phyloP scores from a whole-genome alignment of 2,888 invertebrate species.

The Rhorus exstirpatorius region DNA sequence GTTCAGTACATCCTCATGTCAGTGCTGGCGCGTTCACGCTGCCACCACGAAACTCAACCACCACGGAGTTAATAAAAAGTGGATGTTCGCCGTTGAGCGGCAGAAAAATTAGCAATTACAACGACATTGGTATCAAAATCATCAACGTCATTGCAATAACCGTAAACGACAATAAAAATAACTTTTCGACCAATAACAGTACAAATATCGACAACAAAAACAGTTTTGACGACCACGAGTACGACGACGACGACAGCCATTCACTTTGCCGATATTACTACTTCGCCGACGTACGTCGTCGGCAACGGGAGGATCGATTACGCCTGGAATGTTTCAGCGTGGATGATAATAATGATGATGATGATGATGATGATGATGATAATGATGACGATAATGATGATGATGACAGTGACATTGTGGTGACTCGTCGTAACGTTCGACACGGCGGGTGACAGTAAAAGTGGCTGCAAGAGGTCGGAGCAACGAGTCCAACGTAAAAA shows the following conservation, averaged over 20 bases:
- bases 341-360: slow-evolving; percentile 20
- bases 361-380: slow-evolving; percentile 55
- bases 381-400: slow-evolving; percentile 61
- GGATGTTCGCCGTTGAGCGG: slow-evolving; percentile 50
- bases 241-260: slow-evolving; percentile 60
- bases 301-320: slow-evolving; percentile 3
- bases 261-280: slow-evolving; percentile 13
- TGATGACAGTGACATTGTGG: slow-evolving; percentile 71
- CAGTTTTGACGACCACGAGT: slow-evolving; percentile 52
- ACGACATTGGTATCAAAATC: slow-evolving; percentile 16
- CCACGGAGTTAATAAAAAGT: slow-evolving; percentile 63
- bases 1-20: slow-evolving; percentile 26
- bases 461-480: slow-evolving; percentile 52
- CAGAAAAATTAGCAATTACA: slow-evolving; percentile 52
- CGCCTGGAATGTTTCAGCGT: slow-evolving; percentile 13
- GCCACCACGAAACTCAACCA: slow-evolving; percentile 55
- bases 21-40: slow-evolving; percentile 64
- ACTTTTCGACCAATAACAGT: slow-evolving; percentile 51
- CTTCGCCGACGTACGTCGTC: slow-evolving; percentile 7
- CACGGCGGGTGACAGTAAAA: slow-evolving; percentile 58
- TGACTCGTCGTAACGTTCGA: slow-evolving; percentile 51
- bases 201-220: slow-evolving; percentile 39
- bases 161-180: slow-evolving; percentile 32
- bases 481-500: slow-evolving; percentile 55
- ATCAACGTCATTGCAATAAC: slow-evolving; percentile 28